These are phyloP conservation scores for Aleadryas rufinucha DNA, from an alignment of 2,113 vertebrate species.

Conservation along the genomic window DNA sequence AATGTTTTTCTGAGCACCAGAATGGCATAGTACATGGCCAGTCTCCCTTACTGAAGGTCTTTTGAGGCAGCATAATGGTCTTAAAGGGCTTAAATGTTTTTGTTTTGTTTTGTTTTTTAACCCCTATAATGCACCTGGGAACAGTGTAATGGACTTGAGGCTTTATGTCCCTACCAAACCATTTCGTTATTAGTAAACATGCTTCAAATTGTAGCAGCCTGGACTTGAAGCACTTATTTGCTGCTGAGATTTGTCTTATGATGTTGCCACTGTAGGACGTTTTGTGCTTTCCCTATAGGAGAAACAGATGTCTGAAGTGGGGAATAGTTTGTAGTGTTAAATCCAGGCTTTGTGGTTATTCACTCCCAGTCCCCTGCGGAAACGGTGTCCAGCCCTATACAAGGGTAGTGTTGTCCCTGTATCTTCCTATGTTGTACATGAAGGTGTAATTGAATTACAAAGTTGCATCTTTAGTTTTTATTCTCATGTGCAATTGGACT, in stretches of 20 bases:
- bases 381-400: background rate
- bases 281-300: background rate
- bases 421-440: background rate
- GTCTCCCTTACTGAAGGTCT: background rate
- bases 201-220: background rate
- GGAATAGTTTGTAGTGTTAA: background rate
- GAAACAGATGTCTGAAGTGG: background rate
- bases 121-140: background rate
- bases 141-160: background rate
- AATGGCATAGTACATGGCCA: background rate
- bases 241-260: background rate
- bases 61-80: background rate
- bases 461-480: background rate
- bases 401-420: background rate
- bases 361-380: background rate
- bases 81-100: background rate
- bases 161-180: background rate
- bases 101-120: background rate
- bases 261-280: background rate
- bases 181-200: background rate
- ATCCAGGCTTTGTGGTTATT: background rate
- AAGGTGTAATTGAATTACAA: background rate
- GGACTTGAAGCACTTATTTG: background rate
- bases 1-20: background rate
- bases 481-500: background rate